Evolutionary conservation across 2,113 vertebrate genomes (phyloP).

Genomic region (Geococcyx californianus): DNA sequence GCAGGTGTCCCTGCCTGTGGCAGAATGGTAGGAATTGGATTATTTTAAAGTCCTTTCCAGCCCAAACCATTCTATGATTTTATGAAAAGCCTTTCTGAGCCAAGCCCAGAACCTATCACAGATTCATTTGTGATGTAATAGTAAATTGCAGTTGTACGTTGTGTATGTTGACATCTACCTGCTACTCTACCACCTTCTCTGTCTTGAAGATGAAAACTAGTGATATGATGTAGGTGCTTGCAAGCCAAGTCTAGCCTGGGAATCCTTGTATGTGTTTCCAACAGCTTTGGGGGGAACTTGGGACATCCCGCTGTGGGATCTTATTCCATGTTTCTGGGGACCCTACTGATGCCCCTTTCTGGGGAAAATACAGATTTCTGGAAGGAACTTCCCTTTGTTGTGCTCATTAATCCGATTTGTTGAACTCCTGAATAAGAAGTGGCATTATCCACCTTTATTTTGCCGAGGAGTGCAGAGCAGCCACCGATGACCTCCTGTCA

Average conservation of each 20-base stretch:
- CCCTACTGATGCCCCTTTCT: neutral
- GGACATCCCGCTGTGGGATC: neutral
- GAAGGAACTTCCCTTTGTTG: too few relatives aligned
- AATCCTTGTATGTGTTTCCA: neutral
- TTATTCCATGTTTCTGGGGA: neutral
- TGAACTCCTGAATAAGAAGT: neutral
- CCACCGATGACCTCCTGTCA: neutral
- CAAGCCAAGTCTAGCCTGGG: too few relatives aligned
- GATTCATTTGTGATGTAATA: neutral
- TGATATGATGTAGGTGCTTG: neutral
- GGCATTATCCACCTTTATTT: neutral
- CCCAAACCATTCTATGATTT: too few relatives aligned
- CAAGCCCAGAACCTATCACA: neutral
- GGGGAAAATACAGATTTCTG: neutral
- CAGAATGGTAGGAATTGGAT: too few relatives aligned
- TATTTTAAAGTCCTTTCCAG: too few relatives aligned
- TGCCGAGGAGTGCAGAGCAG: neutral
- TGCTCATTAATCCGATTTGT: too few relatives aligned
- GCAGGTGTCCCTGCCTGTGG: too few relatives aligned
- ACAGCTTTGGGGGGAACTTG: neutral
- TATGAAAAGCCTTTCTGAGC: neutral
- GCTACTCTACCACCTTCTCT: neutral
- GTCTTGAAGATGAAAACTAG: neutral
- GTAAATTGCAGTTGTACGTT: neutral
- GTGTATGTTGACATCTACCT: neutral